Conservation (phyloP, 2,888 invertebrate genomes). For the Dryobota labecula region DNA sequence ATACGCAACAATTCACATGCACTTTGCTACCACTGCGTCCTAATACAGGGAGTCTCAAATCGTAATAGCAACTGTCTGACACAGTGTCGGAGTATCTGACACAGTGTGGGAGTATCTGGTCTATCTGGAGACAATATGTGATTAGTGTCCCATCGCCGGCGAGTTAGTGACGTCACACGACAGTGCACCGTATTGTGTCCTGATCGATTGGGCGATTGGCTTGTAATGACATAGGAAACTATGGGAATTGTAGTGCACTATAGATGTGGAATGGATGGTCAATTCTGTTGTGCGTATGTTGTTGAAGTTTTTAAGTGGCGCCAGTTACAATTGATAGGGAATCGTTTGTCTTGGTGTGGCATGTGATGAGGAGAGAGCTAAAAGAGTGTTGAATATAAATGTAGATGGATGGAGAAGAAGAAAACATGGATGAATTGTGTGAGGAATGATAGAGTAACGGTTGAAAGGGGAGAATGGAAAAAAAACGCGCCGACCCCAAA, state of each 20-base stretch:
- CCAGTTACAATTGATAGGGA: neutral
- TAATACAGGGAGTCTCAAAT: conserved; percentile 14
- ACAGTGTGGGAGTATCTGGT: conserved; percentile 21
- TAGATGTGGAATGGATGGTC: neutral
- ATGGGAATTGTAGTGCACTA: conserved; percentile 24
- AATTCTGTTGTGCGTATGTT: neutral
- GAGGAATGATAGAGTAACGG: no score
- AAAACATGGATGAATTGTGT: neutral
- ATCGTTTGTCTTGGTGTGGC: neutral
- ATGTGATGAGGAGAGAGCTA: neutral
- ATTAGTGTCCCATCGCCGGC: conserved; percentile 45
- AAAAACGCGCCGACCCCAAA: neutral
- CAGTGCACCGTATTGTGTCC: conserved; percentile 33
- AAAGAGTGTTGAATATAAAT: neutral
- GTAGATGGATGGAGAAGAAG: neutral
- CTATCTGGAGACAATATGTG: conserved; percentile 41
- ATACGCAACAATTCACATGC: neutral
- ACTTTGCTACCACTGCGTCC: conserved; percentile 13
- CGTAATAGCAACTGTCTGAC: conserved; percentile 30
- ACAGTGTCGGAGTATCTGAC: conserved; percentile 26
- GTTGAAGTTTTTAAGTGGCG: neutral
- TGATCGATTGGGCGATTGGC: conserved; percentile 30
- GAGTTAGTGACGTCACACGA: conserved; percentile 36
- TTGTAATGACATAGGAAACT: conserved; percentile 30
- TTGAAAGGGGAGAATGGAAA: no score